Base-by-base conservation (phyloP, 2,797 vertebrate genomes). In the Limnodromus scolopaceus region DNA sequence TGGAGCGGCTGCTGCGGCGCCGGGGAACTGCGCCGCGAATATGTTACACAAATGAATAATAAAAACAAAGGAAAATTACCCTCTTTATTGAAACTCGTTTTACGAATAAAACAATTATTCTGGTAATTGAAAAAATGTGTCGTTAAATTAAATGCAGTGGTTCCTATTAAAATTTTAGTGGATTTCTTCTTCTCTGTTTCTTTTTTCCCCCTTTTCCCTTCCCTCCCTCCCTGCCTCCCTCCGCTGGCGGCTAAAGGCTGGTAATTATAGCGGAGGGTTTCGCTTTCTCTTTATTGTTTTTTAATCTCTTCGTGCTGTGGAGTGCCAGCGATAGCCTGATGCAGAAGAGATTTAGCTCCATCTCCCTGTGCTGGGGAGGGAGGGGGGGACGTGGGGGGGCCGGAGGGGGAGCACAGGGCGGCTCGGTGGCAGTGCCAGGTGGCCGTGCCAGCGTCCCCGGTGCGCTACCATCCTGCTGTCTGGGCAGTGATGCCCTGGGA, bases 91-190 rank as follows among this genome's bases (percentile, higher is more conserved):
- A 98, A 98, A 98, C 97, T 97, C 97, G 43, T 98, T 98, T 98
- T 98, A 98, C 98, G 98, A 98, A 98, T 98, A 98, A 98, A 98
- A 98, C 98, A 98, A 98, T 98, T 98, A 98, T 98, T 98, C 98
- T 98, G 97, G 98, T 98, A 98, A 98, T 98, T 98, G 98, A 98
- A 98, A 98, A 98, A 98, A 98, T 98, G 98, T 98, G 98, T 98
- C 96, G 85, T 98, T 98, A 98, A 98, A 98, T 98, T 98, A 98
- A 98, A 98, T 98, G 98, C 98, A 98, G 98, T 98, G 97, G 97
- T 98, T 98, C 98, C 98, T 98, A 98, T 98, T 98, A 98, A 98
- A 98, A 98, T 98, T 98, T 98, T 98, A 98, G 98, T 98, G 98
- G 97, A 72, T 98, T 98, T 98, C 96, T 98, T 84, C 87, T 84